Conservation (phyloP, 2,113 vertebrate genomes). For the Albula glossodonta region DNA sequence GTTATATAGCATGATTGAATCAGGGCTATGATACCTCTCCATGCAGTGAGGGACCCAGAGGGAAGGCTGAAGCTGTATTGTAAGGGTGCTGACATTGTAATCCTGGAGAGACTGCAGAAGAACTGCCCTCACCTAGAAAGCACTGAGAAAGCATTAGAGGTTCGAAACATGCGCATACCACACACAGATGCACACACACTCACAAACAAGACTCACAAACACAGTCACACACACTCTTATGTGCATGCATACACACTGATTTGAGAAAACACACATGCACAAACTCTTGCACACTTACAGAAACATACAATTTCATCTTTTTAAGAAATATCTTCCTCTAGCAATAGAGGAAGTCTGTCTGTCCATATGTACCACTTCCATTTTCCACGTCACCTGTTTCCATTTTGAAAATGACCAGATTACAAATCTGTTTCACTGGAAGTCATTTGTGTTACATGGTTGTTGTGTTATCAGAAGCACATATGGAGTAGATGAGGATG, state of each 20-base stretch:
- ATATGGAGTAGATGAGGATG: too few relatives aligned
- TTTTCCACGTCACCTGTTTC: too few relatives aligned
- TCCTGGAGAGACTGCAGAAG: slow-evolving; percentile 74
- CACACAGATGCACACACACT: background rate
- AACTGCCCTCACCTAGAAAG: slow-evolving; percentile 53
- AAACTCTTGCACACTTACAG: background rate
- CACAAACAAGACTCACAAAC: background rate
- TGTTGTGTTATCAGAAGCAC: too few relatives aligned
- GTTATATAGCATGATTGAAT: background rate
- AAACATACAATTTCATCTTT: background rate
- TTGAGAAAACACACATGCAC: background rate
- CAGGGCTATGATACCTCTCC: slow-evolving; percentile 14
- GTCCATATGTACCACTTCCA: too few relatives aligned
- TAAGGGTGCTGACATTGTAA: slow-evolving; percentile 89
- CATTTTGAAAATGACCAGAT: too few relatives aligned
- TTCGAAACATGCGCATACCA: slow-evolving; percentile 55
- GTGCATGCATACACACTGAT: background rate
- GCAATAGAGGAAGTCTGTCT: too few relatives aligned
- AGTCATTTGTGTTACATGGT: too few relatives aligned
- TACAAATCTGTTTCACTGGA: too few relatives aligned
- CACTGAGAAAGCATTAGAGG: slow-evolving; percentile 77
- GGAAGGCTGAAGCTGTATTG: slow-evolving; percentile 85
- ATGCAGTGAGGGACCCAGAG: slow-evolving; percentile 81
- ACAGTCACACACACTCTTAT: background rate
- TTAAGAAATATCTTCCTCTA: too few relatives aligned